Base-by-base conservation (phyloP, 1,140 invertebrate genomes). In the Orchesella cincta region DNA sequence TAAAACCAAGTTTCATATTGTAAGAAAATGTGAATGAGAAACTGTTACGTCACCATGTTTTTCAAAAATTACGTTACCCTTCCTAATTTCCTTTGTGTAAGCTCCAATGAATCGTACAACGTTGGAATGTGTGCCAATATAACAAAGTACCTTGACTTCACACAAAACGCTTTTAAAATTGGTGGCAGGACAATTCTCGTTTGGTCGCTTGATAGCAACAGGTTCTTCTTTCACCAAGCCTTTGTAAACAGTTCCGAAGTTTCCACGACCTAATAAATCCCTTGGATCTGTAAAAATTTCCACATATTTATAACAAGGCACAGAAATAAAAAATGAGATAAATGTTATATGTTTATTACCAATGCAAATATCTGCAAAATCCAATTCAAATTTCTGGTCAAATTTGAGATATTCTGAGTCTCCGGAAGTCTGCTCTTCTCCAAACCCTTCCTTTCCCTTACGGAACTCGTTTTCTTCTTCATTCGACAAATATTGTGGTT, bases 151-250 rank as follows among this genome's bases (percentile, higher is more conserved):
- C 46, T 73, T 73, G 23, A 73, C 20, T 12, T 73, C 71, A 2
- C 5, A n/a, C 71, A 73, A 31, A 5, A 73, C 5, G 2, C 8
- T 12, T 18, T 73, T 73, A 35, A 73, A 73, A 1, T 20, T 12
- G 14, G 16, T 3, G 8, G 8, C 23, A 14, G 62, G 26, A 67
- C 62, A 67, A 12, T 23, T 29, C n/a, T 33, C 12, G 5, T 33
- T 67, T 29, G 71, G 34, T 18, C 36, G 12, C 46, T 73, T 73
- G 12, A 73, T 16, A 20, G 71, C 35, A 26, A 73, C 71, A 16
- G 26, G 1, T 3, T 5, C 46, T 35, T 36, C 71, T 26, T 34
- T 28, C 1, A 73, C 8, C 3, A 18, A 23, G 34, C 33, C 71
- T 23, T 73, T 73, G 36, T 46, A 46, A 1, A 39, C 31, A 2